A percentile compares a stretch with the other conserved stretches of the same genome.
Conservation (phyloP, 2,113 vertebrate genomes). For the Eolophus roseicapilla region DNA sequence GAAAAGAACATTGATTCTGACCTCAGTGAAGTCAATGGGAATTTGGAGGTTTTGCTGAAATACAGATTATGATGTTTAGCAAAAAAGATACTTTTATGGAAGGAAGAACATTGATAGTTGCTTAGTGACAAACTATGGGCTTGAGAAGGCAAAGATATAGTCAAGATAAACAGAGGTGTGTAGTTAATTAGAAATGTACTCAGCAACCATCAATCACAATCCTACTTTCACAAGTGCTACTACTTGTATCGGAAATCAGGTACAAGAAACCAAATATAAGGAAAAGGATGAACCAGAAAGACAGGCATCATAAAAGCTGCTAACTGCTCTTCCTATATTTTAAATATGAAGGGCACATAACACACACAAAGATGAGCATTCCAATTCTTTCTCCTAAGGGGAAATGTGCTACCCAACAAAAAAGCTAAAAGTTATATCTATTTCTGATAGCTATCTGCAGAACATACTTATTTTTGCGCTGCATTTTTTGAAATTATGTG, state of each 20-base stretch:
- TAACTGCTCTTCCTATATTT: not conserved
- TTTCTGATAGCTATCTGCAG: not conserved
- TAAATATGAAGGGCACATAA: not conserved
- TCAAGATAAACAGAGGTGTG: not conserved
- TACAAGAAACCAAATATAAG: not conserved
- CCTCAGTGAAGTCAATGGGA: not conserved
- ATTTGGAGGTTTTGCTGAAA: not conserved
- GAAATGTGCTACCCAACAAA: not conserved
- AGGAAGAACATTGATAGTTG: not conserved
- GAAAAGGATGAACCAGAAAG: not conserved
- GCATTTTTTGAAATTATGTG: not conserved
- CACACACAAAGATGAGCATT: not conserved
- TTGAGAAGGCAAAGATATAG: not conserved
- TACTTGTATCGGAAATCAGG: not conserved
- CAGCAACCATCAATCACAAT: not conserved
- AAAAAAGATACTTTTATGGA: not conserved
- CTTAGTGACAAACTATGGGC: not conserved
- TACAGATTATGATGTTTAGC: not conserved
- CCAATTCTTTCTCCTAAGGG: not conserved
- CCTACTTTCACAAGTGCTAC: not conserved
- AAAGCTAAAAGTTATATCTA: not conserved
- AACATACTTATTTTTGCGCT: not conserved
- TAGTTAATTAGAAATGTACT: not conserved
- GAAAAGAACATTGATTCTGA: not conserved
- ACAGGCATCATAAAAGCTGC: not conserved